phyloP scores from a whole-genome alignment of 2,113 vertebrate species.

The Rostratula benghalensis region DNA sequence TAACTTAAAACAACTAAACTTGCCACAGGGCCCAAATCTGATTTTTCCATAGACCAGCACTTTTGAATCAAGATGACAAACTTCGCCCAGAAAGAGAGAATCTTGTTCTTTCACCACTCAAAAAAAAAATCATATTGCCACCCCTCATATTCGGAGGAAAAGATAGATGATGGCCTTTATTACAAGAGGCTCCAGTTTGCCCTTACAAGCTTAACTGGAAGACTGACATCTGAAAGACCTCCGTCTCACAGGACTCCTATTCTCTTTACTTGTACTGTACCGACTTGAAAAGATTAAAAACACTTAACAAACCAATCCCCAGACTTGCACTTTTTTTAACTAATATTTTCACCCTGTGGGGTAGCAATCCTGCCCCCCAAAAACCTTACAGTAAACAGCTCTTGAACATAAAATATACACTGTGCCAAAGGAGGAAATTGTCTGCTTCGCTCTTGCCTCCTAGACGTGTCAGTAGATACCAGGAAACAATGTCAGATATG shows the following conservation, averaged over 20 bases:
- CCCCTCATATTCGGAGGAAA: not conserved
- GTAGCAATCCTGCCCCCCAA: not conserved
- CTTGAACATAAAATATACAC: not conserved
- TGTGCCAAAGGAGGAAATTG: not conserved
- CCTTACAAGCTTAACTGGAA: constrained; percentile 12
- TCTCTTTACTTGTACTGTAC: not conserved
- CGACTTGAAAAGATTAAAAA: not conserved
- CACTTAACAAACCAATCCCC: not conserved
- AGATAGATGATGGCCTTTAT: not conserved
- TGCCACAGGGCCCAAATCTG: not conserved
- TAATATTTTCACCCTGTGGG: not conserved
- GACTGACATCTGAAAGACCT: not conserved
- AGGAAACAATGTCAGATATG: constrained; percentile 37
- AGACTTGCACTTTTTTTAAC: not conserved
- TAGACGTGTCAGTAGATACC: not conserved
- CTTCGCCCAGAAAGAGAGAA: not conserved
- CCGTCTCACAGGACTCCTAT: not conserved
- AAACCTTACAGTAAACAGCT: not conserved
- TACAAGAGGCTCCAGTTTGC: not conserved
- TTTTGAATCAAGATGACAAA: not conserved
- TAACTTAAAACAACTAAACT: not conserved
- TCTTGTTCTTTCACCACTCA: not conserved
- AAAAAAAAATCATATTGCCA: not conserved
- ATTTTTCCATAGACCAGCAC: not conserved
- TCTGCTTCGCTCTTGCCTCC: not conserved